Evolutionary conservation across 2,888 invertebrate species (phyloP), one percentile per base, ranked within the genome.

Genomic region (Drosophila melanocephala): DNA sequence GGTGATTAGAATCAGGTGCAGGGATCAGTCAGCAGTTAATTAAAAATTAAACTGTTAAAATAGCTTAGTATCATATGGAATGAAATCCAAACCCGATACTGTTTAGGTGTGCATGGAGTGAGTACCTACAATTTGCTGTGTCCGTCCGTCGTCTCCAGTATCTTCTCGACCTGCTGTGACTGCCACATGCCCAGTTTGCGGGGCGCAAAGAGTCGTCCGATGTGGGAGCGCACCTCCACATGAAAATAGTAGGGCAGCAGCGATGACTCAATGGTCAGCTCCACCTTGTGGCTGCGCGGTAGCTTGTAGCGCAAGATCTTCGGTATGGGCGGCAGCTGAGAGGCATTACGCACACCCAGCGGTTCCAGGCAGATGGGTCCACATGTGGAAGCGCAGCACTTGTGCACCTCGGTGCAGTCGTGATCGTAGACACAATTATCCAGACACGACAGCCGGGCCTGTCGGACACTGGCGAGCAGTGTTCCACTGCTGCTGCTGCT

Each of bases 321-420:
- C 22, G 96, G 96, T 86, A 96, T 94, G 7, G 95, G 95, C 60
- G 96, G 96, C 61, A 96, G 93, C 81, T 95, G 95, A 94, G 88
- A 75, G 88, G 93, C 91, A 66, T 93, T 90, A 12, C 88, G 81
- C 42, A 92, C 75, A 67, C 95, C 95, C 9, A 94, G 85, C 0
- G 96, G 95, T 37, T 95, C 94, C 89, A 95, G 95, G 91, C 97
- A 97, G 30, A 96, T 95, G 28, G 95, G 94, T 1, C 96, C 96
- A 84, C 97, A 97, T 32, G 94, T 95, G 44, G 94, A 94, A 33
- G 93, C 93, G 85, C 97, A 97, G 91, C 97, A 97, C 78, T 96
- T 95, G 71, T 95, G 95, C 2, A 95, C 94, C 75, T 95, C 96
- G 14, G 95, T 95, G 90, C 97, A 97, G 83, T 96, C 95, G 0